Evolutionary conservation across 2,797 vertebrate species (phyloP), one percentile per base, ranked within the genome.

Genomic region (Champsocephalus gunnari): DNA sequence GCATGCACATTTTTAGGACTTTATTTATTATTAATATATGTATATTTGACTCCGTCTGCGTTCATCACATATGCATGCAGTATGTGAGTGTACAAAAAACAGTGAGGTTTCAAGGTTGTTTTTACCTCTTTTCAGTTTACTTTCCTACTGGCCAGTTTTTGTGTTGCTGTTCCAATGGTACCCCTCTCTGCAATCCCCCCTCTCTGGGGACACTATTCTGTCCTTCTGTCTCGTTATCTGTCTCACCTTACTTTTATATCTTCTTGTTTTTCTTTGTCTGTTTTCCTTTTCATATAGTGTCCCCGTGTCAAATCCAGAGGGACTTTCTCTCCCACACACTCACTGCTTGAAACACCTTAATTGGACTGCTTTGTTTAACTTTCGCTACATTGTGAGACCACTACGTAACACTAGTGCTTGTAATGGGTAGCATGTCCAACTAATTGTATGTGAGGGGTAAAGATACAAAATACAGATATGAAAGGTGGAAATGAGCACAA

Each of bases 91-190:
- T 28, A 41, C 44, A 32, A 44, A 17, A 41, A 48, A 43, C 13
- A 2, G 48, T 28, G 19, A 16, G 21, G 12, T 49, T 28, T 66
- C 9, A 32, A 50, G 3, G 3, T 38, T 38, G 2, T 65, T 64
- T 66, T 66, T 62, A 81, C 10, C 38, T 74, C 9, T 53, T 77
- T 72, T n/a, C 55, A 50, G 41, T 60, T 74, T 65, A 68, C 53
- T 21, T 50, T 61, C n/a, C 54, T 62, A 34, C 50, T 61, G 17
- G 13, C 56, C 32, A 6, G 32, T 67, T 21, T 38, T 62, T 14
- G 67, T 48, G 32, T 62, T 45, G 58, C n/a, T 3, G 16, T 13
- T 21, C 12, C 45, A 50, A 41, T 72, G 61, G 24, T 8, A 5
- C 10, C 17, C 62, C 28, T 49, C n/a, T 70, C 19, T 47, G 43